Evolutionary conservation across 2,113 vertebrate genomes (phyloP), one percentile per base, ranked within the genome.

Genomic region (Hemibagrus wyckioides): DNA sequence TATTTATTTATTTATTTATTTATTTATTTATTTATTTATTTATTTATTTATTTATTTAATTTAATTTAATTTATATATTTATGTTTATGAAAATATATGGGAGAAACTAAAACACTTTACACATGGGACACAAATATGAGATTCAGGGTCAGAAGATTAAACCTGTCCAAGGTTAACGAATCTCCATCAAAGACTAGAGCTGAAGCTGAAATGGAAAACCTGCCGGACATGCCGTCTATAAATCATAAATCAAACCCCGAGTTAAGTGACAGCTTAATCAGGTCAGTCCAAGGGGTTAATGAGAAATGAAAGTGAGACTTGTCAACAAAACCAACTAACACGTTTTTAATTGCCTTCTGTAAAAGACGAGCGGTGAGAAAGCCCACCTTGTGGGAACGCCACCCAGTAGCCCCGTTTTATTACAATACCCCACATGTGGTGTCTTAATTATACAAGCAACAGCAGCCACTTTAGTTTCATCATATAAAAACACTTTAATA

Each of bases 341-440:
- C 57, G 48, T 52, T 87, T 84, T 87, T 67, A 79, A 85, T 85
- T 77, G 57, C 44, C 39, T 56, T 52, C 81, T 65, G 41, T 76
- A 61, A 83, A 83, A 33, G 48, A 19, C 2, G 44, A 67, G 65
- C 28, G 28, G 39, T 17, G 48, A 67, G 59, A 56, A 56, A n/a
- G 5, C 25, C 54, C 21, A 28, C 33, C 2, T 21, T 30, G 56
- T n/a, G 41, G 23, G 50, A 36, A 39, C 1, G 75, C 44, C 44
- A 36, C 59, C 75, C 59, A 30, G 50, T 39, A 73, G 63, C 79
- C 19, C 65, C 6, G n/a, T 80, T 65, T 80, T 80, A 39, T 67
- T 67, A 25, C 39, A 39, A 17, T n/a, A n/a, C 54, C 41, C 41
- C 15, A 39, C 63, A 61, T 54, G 86, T 3, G 69, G 56, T 52